Evolutionary conservation across 2,797 vertebrate genomes (phyloP).

Genomic region (Sternarchorhynchus goeldii): DNA sequence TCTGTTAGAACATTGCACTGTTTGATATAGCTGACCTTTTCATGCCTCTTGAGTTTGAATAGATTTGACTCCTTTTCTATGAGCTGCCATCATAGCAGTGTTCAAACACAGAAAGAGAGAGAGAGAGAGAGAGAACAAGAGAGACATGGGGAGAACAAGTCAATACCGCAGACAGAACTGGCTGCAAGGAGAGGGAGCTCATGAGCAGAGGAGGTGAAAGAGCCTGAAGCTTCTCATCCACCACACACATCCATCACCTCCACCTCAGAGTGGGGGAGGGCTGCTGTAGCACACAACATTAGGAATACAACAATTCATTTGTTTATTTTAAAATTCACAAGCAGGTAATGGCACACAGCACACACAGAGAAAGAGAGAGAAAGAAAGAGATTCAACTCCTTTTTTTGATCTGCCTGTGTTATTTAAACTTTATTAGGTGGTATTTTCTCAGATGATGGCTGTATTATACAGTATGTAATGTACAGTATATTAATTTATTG

Average conservation of each 20-base stretch:
- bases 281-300: too few relatives aligned
- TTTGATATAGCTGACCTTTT: conserved; percentile 54
- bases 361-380: too few relatives aligned
- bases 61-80: conserved; percentile 53
- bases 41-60: conserved; percentile 50
- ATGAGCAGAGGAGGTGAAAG: conserved; percentile 31
- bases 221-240: conserved; percentile 29
- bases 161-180: conserved; percentile 6
- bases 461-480: too few relatives aligned
- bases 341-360: too few relatives aligned
- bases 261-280: too few relatives aligned
- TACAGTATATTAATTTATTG: too few relatives aligned
- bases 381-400: too few relatives aligned
- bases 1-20: conserved; percentile 45
- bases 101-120: conserved; percentile 44
- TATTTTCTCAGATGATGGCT: background rate
- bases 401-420: too few relatives aligned
- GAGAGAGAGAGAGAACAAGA: background rate
- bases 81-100: conserved; percentile 50
- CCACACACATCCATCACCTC: conserved; percentile 43
- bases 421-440: too few relatives aligned
- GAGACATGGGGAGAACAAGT: background rate
- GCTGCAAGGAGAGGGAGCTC: conserved; percentile 21
- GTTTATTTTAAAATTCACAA: too few relatives aligned
- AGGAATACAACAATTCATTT: too few relatives aligned